phyloP scores from a whole-genome alignment of 1,140 invertebrate species.

The Drosophila nebulosa region DNA sequence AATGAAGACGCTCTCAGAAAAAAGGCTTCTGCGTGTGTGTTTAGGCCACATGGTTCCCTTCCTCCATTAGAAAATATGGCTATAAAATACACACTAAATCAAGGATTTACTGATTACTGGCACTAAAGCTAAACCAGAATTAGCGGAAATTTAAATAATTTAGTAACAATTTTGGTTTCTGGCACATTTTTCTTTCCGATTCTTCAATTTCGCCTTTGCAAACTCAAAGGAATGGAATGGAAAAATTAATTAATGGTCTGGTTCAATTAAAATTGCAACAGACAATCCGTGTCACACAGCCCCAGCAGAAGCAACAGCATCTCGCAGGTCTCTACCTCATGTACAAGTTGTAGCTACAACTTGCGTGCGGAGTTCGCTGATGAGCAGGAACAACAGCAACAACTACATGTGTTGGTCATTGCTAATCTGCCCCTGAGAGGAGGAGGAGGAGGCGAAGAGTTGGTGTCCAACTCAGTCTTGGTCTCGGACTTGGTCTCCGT shows the following conservation, averaged over 20 bases:
- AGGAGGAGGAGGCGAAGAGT: too few relatives aligned
- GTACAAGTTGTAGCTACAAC: slow-evolving; percentile 70
- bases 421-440: slow-evolving; percentile 9
- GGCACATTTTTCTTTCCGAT: too few relatives aligned
- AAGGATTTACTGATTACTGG: too few relatives aligned
- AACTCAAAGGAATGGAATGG: background rate
- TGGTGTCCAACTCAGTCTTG: slow-evolving; percentile 7
- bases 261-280: slow-evolving; percentile 18
- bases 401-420: slow-evolving; percentile 57
- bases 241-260: slow-evolving; percentile 1
- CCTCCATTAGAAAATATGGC: too few relatives aligned
- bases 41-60: too few relatives aligned
- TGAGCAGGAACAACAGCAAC: slow-evolving; percentile 35
- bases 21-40: too few relatives aligned
- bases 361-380: slow-evolving; percentile 50
- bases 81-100: too few relatives aligned
- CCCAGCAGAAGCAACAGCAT: slow-evolving; percentile 71
- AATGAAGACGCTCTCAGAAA: background rate
- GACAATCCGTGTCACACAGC: slow-evolving; percentile 68
- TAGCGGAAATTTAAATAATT: too few relatives aligned
- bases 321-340: slow-evolving; percentile 26
- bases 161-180: too few relatives aligned
- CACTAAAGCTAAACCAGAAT: too few relatives aligned
- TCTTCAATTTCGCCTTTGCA: background rate
- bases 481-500: background rate